Evolutionary conservation across 2,113 vertebrate species (phyloP).

Genomic region (Chauna torquata): DNA sequence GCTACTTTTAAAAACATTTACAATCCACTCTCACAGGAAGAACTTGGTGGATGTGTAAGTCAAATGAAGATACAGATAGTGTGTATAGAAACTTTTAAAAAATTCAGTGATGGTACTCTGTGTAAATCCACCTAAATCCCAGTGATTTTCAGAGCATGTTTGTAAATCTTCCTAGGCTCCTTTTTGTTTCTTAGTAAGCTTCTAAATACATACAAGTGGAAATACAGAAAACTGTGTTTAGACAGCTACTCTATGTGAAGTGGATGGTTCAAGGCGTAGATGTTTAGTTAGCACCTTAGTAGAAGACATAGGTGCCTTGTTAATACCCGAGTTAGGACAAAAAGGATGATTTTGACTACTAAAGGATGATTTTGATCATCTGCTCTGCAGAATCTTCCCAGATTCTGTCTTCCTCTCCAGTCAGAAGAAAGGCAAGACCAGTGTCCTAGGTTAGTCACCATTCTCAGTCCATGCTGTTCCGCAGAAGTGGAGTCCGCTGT

Average conservation of each 20-base stretch:
- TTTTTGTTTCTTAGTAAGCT: neutral
- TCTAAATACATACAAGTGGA: neutral
- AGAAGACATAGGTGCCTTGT: neutral
- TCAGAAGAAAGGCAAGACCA: neutral
- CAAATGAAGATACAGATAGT: neutral
- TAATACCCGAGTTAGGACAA: neutral
- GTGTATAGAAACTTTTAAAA: neutral
- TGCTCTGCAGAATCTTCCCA: neutral
- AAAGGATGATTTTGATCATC: neutral
- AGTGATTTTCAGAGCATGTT: neutral
- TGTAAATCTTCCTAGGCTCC: neutral
- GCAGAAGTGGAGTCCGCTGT: neutral
- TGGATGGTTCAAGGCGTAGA: neutral
- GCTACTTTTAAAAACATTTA: neutral
- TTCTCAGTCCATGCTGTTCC: neutral
- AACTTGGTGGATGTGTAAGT: neutral
- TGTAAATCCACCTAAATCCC: neutral
- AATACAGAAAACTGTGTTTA: neutral
- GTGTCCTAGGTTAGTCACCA: neutral
- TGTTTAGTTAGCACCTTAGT: neutral
- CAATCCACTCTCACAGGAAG: neutral
- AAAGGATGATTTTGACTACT: neutral
- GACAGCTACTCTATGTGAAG: neutral
- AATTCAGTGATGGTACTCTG: neutral
- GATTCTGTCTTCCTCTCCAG: neutral